Base-by-base conservation (phyloP, 2,888 invertebrate genomes). In the Eumerus sabulonum region DNA sequence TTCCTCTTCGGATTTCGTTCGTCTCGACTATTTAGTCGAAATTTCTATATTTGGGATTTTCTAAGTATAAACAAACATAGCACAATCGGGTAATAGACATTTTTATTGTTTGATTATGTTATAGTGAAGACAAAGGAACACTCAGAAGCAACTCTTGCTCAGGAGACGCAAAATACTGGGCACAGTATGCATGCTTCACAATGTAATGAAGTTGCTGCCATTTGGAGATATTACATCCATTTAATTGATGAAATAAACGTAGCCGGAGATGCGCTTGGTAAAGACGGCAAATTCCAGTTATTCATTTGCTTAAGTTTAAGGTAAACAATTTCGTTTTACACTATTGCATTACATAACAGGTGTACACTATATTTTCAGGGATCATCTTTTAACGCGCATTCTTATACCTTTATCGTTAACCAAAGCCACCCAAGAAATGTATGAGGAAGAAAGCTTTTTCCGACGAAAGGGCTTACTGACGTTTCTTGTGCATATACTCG, bases 21-120 rank as follows among this genome's bases (percentile, higher is more conserved):
- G 5, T 93, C 96, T 1, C 91, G 98, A 73, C 92, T 98, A 84
- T 98, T 99, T 88, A 95, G 97, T 19, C 93, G 95, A 84, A 98
- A 98, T 90, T 93, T 98, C 83, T 99, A 97, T 87, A 94, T 99
- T 82, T 99, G 99, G 99, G 99, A 99, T 89, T 99, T 96, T 90
- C 94, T 99, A 86, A 94, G 98, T 98, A 90, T 91, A 27, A 7
- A 27, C 27, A 27, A 4, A n/a, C n/a, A n/a, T 27, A 4, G 2
- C 27, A 7, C 7, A 27, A 27, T 27, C 27, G 27, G 2, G n/a
- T n/a, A n/a, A 27, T 27, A 27, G 2, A 27, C 7, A 27, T 27
- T 27, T 7, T 27, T 4, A 27, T 27, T 27, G 7, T 27, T 27
- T 27, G 7, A 27, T 4, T 4, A 2, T 27, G 27, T 4, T 14